Conservation (phyloP, 2,888 invertebrate species). For the Ectropis crepuscularia region DNA sequence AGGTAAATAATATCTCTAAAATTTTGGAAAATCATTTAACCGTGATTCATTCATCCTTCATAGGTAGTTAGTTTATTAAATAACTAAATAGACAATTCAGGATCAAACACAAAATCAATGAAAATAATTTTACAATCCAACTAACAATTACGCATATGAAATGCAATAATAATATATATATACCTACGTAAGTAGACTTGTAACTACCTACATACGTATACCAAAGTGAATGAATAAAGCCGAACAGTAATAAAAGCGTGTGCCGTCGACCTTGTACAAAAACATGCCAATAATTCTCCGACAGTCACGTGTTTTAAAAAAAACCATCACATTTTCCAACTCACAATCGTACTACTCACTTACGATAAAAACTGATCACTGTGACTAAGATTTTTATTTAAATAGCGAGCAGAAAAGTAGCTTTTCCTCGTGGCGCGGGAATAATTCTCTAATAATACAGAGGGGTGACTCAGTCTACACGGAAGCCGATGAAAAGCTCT, state of each 20-base stretch:
- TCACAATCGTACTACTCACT: conserved; percentile 7
- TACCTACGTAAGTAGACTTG: neutral
- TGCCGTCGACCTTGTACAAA: conserved; percentile 7
- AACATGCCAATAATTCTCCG: conserved; percentile 2
- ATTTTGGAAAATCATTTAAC: no score
- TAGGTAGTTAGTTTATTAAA: no score
- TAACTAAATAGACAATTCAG: no score
- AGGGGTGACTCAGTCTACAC: conserved; percentile 62
- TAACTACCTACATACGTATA: neutral
- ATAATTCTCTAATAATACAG: conserved; percentile 71
- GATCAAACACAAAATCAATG: no score
- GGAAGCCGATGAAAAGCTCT: conserved; percentile 71
- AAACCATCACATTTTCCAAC: neutral
- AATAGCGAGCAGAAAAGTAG: conserved; percentile 14
- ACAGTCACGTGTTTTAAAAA: conserved; percentile 13
- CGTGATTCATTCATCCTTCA: no score
- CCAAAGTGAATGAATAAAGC: conserved; percentile 8
- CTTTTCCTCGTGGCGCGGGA: conserved; percentile 48
- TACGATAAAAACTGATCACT: conserved; percentile 13
- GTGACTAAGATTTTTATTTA: conserved; percentile 23
- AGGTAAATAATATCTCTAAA: no score
- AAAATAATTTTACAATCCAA: no score
- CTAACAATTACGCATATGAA: no score
- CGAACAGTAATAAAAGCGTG: neutral
- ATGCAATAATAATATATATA: no score